A percentile compares a stretch with the other conserved stretches of the same genome.
Evolutionary conservation across 2,113 vertebrate species (phyloP).

Genomic region (Malurus elegans): DNA sequence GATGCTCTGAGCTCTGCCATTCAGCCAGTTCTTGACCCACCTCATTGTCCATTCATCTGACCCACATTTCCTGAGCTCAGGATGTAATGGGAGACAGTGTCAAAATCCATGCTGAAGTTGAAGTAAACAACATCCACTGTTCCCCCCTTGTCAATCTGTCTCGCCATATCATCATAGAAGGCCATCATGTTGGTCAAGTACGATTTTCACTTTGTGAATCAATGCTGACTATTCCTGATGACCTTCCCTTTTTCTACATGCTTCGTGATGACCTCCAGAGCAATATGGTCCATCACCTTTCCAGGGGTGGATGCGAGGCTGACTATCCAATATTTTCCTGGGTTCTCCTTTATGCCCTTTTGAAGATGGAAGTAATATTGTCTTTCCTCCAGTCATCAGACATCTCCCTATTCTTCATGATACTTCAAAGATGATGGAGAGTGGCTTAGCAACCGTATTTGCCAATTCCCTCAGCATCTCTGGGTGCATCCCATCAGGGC

Average conservation of each 20-base stretch:
- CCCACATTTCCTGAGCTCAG: not conserved
- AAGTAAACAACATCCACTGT: not conserved
- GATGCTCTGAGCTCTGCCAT: not conserved
- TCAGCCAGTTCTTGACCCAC: not conserved
- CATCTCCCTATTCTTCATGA: not conserved
- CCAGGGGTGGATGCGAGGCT: not conserved
- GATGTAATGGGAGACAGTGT: not conserved
- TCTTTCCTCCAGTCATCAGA: not conserved
- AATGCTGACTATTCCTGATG: not conserved
- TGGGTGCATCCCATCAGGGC: not conserved
- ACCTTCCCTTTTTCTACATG: not conserved
- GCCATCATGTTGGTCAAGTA: not conserved
- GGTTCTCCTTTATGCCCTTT: not conserved
- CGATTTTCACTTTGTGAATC: not conserved
- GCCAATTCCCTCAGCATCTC: not conserved
- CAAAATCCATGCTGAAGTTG: not conserved
- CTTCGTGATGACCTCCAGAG: not conserved
- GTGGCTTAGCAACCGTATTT: not conserved
- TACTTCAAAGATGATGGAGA: not conserved
- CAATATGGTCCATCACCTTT: not conserved
- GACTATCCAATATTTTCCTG: not conserved
- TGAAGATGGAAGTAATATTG: not conserved
- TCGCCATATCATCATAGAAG: accelerated
- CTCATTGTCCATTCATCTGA: not conserved
- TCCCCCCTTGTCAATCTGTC: not conserved